A percentile compares a stretch with the other conserved stretches of the same genome.
phyloP scores from a whole-genome alignment of 2,888 invertebrate genomes.

The Clanis bilineata region DNA sequence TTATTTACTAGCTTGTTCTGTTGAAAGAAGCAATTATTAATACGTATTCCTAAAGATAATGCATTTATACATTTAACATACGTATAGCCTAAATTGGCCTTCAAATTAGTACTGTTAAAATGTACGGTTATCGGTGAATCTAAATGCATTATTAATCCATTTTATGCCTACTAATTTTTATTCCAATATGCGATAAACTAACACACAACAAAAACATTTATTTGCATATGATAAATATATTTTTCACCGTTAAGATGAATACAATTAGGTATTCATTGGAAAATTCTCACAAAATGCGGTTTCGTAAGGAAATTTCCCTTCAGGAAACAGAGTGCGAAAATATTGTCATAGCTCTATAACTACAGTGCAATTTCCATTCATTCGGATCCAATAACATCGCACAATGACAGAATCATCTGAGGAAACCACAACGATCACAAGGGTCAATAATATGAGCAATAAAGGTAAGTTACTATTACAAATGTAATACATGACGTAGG shows the following conservation, averaged over 20 bases:
- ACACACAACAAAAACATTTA: background rate
- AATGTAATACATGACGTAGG: background rate
- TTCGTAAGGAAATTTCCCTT: background rate
- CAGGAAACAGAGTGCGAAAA: background rate
- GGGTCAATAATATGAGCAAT: background rate
- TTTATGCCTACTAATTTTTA: background rate
- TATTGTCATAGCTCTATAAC: background rate
- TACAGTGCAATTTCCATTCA: background rate
- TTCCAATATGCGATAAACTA: background rate
- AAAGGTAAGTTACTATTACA: constrained; percentile 3
- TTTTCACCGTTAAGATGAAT: too few relatives aligned
- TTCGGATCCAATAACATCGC: background rate
- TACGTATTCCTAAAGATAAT: background rate
- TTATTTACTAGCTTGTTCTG: background rate
- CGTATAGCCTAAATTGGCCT: background rate
- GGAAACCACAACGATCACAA: constrained; percentile 10
- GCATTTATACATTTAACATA: background rate
- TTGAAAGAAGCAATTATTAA: background rate
- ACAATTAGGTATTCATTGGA: background rate
- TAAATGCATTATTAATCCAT: constrained; percentile 1
- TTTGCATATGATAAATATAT: background rate
- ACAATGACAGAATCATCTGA: background rate
- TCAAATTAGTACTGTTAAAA: background rate
- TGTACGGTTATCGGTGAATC: background rate
- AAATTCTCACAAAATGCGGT: background rate